Evolutionary conservation across 2,888 invertebrate species (phyloP), one percentile per base, ranked within the genome.

Genomic region (Teleogryllus oceanicus): DNA sequence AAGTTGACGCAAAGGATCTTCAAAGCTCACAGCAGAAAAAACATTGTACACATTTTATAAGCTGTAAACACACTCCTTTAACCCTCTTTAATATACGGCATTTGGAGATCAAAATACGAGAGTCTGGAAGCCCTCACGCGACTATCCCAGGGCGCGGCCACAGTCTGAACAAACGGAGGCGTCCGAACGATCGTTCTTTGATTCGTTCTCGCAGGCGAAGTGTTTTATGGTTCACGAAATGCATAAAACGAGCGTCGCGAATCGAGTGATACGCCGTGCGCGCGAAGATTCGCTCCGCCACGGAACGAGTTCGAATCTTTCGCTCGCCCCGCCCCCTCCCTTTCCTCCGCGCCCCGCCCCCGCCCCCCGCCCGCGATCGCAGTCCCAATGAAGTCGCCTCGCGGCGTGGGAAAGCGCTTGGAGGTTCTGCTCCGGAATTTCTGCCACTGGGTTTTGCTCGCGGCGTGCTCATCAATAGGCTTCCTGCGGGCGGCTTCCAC

Each of bases 161-260:
- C 37, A 37, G 37, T 37, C 37, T 37, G n/a, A 62, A n/a, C 62
- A 62, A 62, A 62, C 62, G 62, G n/a, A n/a, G n/a, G n/a, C 16
- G 11, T 62, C 5, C 62, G 62, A 62, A 18, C 62, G 62, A 18
- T 62, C 62, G 62, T 18, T n/a, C 16, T 18, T n/a, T 62, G 62
- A 62, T 62, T 62, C 16, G 62, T 62, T 62, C 62, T 62, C n/a
- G 62, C 62, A n/a, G 62, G 16, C 13, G 62, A 62, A 62, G 62
- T 62, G 62, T 62, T 62, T 62, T 62, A 62, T n/a, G 62, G 62
- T 62, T 62, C 62, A 62, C 62, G n/a, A 62, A 18, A 62, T 62
- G 62, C 62, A 62, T 62, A 62, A 62, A 62, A 62, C 62, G 62
- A 62, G 62, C 62, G 62, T 5, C 62, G 62, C 62, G n/a, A 62